Conservation (phyloP, 1,140 invertebrate genomes). For the Nebria ingens region DNA sequence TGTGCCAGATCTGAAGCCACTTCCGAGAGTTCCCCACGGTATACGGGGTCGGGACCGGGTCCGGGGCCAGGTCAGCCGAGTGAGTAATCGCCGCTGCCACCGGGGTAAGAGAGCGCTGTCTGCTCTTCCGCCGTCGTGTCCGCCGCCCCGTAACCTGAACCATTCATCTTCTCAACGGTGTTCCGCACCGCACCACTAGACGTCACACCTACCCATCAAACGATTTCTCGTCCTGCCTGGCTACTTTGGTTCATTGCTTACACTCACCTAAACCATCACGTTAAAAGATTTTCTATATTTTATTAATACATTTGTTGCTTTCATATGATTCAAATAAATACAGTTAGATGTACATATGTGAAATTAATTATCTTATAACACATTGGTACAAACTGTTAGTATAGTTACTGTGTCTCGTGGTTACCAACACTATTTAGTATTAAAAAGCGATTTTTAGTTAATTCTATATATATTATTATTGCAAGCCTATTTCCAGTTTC, state of each 20-base stretch:
- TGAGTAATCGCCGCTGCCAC: constrained; percentile 32
- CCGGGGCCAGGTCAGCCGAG: constrained; percentile 20
- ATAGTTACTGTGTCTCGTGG: too few relatives aligned
- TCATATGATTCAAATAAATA: too few relatives aligned
- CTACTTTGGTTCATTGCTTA: neutral
- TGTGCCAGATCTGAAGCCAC: constrained; percentile 19
- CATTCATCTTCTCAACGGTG: constrained; percentile 28
- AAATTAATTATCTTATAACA: too few relatives aligned
- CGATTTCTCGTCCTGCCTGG: neutral
- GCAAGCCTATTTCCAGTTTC: too few relatives aligned
- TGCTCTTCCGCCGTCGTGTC: constrained; percentile 31
- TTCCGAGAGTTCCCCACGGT: constrained; percentile 24
- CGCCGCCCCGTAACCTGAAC: constrained; percentile 30
- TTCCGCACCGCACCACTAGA: neutral
- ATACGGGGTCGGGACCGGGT: constrained; percentile 14
- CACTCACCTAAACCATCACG: too few relatives aligned
- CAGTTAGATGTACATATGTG: too few relatives aligned
- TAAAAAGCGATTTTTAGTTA: too few relatives aligned
- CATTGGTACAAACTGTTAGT: too few relatives aligned
- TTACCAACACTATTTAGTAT: too few relatives aligned
- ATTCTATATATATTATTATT: too few relatives aligned
- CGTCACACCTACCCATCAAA: neutral
- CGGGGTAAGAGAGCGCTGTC: constrained; percentile 32
- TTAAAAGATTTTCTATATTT: too few relatives aligned
- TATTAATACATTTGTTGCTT: too few relatives aligned